Conservation (phyloP, 2,888 invertebrate species). For the Neoscelio sp. region DNA sequence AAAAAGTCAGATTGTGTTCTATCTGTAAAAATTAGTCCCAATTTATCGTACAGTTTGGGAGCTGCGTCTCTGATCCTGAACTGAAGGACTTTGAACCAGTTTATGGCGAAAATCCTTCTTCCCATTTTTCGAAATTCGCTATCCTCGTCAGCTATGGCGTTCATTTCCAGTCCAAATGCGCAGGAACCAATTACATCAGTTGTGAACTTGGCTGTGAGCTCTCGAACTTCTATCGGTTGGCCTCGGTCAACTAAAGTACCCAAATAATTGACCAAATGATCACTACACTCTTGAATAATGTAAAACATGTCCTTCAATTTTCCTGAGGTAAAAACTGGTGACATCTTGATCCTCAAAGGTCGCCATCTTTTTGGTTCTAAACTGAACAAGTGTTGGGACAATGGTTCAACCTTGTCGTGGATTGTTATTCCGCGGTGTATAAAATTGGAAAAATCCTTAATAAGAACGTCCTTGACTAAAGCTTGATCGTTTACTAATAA, state of each 20-base stretch:
- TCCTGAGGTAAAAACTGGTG: conserved; percentile 83
- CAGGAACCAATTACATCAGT: conserved; percentile 82
- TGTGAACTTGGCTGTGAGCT: conserved; percentile 80
- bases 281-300: conserved; percentile 82
- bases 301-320: conserved; percentile 84
- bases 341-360: conserved; percentile 82
- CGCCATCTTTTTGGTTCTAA: conserved; percentile 84
- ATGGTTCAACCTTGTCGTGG: conserved; percentile 78
- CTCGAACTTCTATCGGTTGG: conserved; percentile 71
- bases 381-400: conserved; percentile 82
- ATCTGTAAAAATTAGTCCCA: conserved; percentile 66
- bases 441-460: conserved; percentile 81
- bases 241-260: conserved; percentile 71
- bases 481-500: conserved; percentile 80
- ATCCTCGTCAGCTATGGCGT: conserved; percentile 76
- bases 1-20: conserved; percentile 76
- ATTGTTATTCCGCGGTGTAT: conserved; percentile 75
- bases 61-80: conserved; percentile 30
- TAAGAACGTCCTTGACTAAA: conserved; percentile 79
- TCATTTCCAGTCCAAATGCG: conserved; percentile 82
- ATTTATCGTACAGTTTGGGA: conserved; percentile 67
- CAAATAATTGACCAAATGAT: conserved; percentile 82
- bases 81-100: conserved; percentile 24
- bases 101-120: conserved; percentile 70
- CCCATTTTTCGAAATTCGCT: conserved; percentile 80